Conservation (phyloP, 2,113 vertebrate species). For the Petrocephalus microphthalmus region DNA sequence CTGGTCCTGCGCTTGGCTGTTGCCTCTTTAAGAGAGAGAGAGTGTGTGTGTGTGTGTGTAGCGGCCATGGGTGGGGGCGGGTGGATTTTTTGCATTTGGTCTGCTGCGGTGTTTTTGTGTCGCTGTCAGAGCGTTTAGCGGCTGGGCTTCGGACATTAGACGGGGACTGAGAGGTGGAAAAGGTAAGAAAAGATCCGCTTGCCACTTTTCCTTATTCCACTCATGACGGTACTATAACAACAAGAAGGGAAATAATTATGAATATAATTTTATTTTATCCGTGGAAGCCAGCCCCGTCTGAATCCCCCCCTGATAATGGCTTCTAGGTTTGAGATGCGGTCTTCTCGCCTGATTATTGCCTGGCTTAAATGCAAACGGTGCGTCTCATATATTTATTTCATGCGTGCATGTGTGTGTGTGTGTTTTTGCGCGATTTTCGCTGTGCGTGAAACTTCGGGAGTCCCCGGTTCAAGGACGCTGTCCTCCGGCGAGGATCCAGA, state of each 20-base stretch:
- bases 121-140: conserved; percentile 59
- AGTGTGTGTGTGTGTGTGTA: conserved; percentile 9
- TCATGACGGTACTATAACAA: neutral
- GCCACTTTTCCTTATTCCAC: neutral
- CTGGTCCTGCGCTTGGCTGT: neutral
- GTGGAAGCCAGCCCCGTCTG: neutral
- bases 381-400: neutral
- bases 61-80: conserved; percentile 24
- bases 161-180: conserved; percentile 43
- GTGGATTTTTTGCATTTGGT: conserved; percentile 40
- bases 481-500: neutral
- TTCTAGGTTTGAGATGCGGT: conserved; percentile 29
- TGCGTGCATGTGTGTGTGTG: neutral
- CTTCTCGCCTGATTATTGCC: conserved; percentile 29
- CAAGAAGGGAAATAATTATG: neutral
- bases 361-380: conserved; percentile 40
- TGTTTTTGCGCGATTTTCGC: neutral
- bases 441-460: neutral
- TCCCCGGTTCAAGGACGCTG: neutral
- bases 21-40: conserved; percentile 49
- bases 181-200: conserved; percentile 46
- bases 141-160: conserved; percentile 50
- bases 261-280: neutral
- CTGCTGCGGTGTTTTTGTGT: conserved; percentile 66
- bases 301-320: neutral